Conservation (phyloP, 2,113 vertebrate species). For the Lipophrys pholis region DNA sequence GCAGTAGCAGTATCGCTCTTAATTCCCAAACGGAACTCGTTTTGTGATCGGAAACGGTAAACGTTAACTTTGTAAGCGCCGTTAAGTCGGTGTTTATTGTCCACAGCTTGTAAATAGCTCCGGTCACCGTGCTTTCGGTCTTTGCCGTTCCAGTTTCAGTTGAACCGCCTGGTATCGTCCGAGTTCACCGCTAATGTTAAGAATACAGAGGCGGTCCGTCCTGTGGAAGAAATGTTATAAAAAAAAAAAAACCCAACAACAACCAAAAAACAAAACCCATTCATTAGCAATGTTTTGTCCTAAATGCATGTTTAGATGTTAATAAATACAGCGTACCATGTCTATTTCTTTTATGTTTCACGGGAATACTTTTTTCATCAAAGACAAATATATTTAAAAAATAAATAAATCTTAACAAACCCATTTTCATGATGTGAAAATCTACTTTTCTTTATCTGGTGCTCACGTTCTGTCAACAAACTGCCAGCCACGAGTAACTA, state of each 20-base stretch:
- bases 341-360: background rate
- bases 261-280: too few relatives aligned
- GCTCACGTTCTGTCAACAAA: background rate
- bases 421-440: too few relatives aligned
- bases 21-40: conserved; percentile 17
- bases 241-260: too few relatives aligned
- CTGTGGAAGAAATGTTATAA: background rate
- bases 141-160: conserved; percentile 26
- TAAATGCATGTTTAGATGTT: background rate
- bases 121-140: conserved; percentile 2
- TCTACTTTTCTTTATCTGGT: background rate
- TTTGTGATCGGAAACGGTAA: conserved; percentile 7
- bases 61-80: conserved; percentile 22
- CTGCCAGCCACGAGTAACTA: conserved; percentile 3
- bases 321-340: background rate
- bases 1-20: conserved; percentile 22
- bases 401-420: background rate
- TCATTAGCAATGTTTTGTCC: background rate
- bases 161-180: background rate
- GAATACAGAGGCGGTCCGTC: background rate
- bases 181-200: conserved; percentile 4
- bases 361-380: background rate
- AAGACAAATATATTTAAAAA: background rate
- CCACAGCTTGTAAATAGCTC: background rate
- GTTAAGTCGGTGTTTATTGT: background rate